These are phyloP conservation scores for Accipiter cooperii DNA, from an alignment of 2,113 vertebrate species.

Conservation along the genomic window DNA sequence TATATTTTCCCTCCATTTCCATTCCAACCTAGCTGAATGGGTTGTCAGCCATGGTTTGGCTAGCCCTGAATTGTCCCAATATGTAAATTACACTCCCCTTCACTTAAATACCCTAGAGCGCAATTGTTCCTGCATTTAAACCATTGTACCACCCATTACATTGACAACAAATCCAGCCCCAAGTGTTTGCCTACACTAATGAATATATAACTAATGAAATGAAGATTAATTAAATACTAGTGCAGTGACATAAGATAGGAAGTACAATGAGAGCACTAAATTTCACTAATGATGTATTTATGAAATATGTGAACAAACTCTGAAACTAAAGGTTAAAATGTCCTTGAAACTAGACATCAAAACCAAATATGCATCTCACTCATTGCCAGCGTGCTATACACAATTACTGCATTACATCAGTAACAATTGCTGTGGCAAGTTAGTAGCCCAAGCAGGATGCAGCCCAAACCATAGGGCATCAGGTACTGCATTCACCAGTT, in stretches of 20 bases:
- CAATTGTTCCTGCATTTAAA: neutral
- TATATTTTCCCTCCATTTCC: neutral
- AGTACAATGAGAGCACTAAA: neutral
- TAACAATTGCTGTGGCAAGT: neutral
- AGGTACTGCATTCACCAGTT: neutral
- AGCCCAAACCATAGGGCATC: neutral
- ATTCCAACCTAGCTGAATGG: neutral
- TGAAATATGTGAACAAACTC: neutral
- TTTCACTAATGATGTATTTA: neutral
- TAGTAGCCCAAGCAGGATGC: neutral
- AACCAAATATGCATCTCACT: neutral
- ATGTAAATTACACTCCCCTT: neutral
- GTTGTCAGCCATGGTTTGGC: neutral
- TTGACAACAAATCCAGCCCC: neutral
- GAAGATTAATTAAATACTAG: slow-evolving; percentile 13
- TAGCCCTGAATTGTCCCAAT: neutral
- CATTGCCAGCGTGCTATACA: neutral
- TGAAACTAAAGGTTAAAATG: neutral
- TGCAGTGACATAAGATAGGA: neutral
- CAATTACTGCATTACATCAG: neutral
- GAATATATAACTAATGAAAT: slow-evolving; percentile 18
- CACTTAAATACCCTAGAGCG: neutral
- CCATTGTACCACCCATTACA: neutral
- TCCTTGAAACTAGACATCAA: neutral
- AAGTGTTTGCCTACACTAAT: neutral